These are phyloP conservation scores for Barypeithes pellucidus DNA, from an alignment of 2,888 invertebrate genomes.

Conservation along the genomic window DNA sequence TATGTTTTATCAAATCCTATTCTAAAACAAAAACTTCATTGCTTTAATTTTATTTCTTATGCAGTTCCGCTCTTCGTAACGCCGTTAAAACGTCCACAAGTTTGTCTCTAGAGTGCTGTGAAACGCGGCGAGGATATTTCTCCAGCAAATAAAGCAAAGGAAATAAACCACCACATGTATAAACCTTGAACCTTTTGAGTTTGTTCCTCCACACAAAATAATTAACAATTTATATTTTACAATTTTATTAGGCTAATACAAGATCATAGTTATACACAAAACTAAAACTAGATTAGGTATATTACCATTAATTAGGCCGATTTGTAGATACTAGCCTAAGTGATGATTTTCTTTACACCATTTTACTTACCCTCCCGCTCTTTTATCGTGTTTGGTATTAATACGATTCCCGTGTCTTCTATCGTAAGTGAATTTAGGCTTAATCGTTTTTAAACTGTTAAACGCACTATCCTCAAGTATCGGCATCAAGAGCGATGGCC, in stretches of 20 bases:
- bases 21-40: no score
- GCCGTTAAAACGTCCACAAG: no score
- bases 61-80: no score
- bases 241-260: background rate
- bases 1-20: no score
- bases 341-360: background rate
- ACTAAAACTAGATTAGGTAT: background rate
- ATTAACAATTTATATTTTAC: background rate
- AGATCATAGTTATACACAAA: background rate
- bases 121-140: no score
- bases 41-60: no score
- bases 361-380: constrained; percentile 12
- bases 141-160: no score
- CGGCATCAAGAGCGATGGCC: constrained; percentile 40
- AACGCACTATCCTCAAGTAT: constrained; percentile 29
- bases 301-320: no score
- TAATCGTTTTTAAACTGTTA: constrained; percentile 31
- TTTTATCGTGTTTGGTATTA: background rate
- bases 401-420: constrained; percentile 13
- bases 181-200: no score
- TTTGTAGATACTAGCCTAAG: background rate
- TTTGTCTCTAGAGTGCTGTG: no score
- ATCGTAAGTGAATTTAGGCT: constrained; percentile 39
- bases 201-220: no score
- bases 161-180: no score